Conservation (phyloP, 37 sponge, comb jelly and placozoan genomes). For the Ianthella basta region DNA sequence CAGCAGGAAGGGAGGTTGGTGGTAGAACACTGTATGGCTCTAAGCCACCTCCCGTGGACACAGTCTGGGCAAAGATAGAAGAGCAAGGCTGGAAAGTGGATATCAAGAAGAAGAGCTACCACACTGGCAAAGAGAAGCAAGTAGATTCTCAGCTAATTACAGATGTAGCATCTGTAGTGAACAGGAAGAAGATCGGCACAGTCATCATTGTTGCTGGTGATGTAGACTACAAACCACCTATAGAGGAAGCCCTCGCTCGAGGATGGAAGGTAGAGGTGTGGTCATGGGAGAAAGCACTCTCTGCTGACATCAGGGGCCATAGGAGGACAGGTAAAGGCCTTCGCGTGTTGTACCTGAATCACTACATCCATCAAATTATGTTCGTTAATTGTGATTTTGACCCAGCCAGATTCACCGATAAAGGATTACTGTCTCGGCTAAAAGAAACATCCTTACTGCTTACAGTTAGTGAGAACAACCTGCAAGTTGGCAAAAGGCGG, state of each 20-base stretch:
- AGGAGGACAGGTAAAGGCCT: not conserved
- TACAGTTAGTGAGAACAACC: not conserved
- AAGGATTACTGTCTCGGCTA: not conserved
- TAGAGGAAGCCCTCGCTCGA: slow-evolving; percentile 24
- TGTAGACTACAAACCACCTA: slow-evolving; percentile 35
- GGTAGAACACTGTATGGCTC: slow-evolving; percentile 44
- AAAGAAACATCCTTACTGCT: not conserved
- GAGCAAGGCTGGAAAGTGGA: slow-evolving; percentile 31
- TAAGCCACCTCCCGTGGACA: slow-evolving; percentile 42
- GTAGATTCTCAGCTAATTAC: slow-evolving; percentile 40
- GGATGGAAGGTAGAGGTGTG: slow-evolving; percentile 42
- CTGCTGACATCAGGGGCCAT: not conserved
- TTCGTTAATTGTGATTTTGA: not conserved
- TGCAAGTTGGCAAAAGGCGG: not conserved
- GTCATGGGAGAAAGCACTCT: slow-evolving; percentile 46
- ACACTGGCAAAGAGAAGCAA: slow-evolving; percentile 44
- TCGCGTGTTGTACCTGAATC: not conserved
- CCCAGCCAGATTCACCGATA: not conserved
- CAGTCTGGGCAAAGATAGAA: slow-evolving; percentile 35
- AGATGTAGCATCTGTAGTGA: slow-evolving; percentile 26
- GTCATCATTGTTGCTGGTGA: slow-evolving; percentile 52
- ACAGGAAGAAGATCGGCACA: not conserved
- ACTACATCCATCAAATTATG: not conserved
- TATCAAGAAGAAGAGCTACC: slow-evolving; percentile 3
- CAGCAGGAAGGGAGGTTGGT: slow-evolving; percentile 1